Percentiles rank a stretch among this genome's conserved stretches.
These are phyloP conservation scores for Phalacrocorax aristotelis DNA, from an alignment of 2,113 vertebrate species.

Conservation along the genomic window DNA sequence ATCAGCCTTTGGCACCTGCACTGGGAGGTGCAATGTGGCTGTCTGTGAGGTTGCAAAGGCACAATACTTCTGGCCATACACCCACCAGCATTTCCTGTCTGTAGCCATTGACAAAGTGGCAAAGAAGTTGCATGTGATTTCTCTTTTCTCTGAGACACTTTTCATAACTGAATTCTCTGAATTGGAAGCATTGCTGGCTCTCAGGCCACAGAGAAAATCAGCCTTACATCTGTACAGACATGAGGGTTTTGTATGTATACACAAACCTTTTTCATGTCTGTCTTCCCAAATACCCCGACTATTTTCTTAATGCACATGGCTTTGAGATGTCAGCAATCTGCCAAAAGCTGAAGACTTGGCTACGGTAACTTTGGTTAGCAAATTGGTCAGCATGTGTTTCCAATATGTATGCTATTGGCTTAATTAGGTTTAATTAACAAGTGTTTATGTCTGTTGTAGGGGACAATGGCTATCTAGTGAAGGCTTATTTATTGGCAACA, in stretches of 20 bases:
- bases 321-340: neutral
- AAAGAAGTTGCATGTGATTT: neutral
- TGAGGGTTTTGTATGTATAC: neutral
- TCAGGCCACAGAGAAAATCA: neutral
- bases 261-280: neutral
- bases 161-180: neutral
- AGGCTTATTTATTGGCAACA: constrained; percentile 29
- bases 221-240: neutral
- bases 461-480: neutral
- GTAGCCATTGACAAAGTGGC: rapidly evolving
- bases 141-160: neutral
- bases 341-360: constrained; percentile 1
- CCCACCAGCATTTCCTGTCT: rapidly evolving
- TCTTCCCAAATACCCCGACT: neutral
- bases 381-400: constrained; percentile 28
- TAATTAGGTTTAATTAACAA: constrained; percentile 42
- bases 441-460: neutral
- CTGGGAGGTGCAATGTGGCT: neutral
- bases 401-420: neutral
- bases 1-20: neutral
- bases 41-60: neutral
- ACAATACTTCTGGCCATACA: neutral
- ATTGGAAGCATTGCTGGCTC: neutral
- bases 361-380: neutral
- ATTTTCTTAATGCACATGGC: neutral